Evolutionary conservation across 1,140 invertebrate species (phyloP).

Genomic region (Calephelis nemesis): DNA sequence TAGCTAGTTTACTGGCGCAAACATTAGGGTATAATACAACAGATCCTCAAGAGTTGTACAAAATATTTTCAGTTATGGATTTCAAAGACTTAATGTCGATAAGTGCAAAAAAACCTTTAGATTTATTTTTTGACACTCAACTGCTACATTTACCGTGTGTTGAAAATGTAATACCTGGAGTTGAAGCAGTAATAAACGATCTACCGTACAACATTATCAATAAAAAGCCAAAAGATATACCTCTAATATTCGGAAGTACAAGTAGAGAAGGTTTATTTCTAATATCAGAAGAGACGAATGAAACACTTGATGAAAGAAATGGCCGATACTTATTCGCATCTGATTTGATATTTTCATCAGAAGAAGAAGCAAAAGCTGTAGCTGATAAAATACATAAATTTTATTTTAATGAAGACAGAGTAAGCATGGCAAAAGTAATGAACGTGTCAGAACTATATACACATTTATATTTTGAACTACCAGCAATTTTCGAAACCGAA

Average conservation of each 20-base stretch:
- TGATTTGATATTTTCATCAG: conserved; percentile 52
- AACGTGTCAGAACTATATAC: conserved; percentile 54
- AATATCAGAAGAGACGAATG: conserved; percentile 43
- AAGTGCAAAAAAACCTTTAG: conserved; percentile 48
- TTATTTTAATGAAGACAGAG: conserved; percentile 56
- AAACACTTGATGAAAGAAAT: conserved; percentile 47
- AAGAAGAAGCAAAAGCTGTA: conserved; percentile 36
- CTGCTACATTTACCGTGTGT: conserved; percentile 60
- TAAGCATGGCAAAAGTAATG: conserved; percentile 44
- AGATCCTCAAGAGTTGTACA: conserved; percentile 55
- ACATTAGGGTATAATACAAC: conserved; percentile 47
- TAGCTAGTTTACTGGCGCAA: conserved; percentile 58
- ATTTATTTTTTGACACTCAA: conserved; percentile 58
- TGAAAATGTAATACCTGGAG: conserved; percentile 49
- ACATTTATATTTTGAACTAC: conserved; percentile 61
- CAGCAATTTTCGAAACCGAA: conserved; percentile 53
- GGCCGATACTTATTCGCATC: conserved; percentile 57
- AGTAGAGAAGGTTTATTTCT: conserved; percentile 63
- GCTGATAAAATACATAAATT: conserved; percentile 47
- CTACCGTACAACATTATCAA: conserved; percentile 53
- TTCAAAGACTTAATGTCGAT: conserved; percentile 44
- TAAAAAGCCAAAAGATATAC: conserved; percentile 52
- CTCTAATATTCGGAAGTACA: conserved; percentile 54
- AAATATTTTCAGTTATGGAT: conserved; percentile 53
- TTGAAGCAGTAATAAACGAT: conserved; percentile 55